Evolutionary conservation across 2,113 vertebrate genomes (phyloP), one percentile per base, ranked within the genome.

Genomic region (Xerus inauris): DNA sequence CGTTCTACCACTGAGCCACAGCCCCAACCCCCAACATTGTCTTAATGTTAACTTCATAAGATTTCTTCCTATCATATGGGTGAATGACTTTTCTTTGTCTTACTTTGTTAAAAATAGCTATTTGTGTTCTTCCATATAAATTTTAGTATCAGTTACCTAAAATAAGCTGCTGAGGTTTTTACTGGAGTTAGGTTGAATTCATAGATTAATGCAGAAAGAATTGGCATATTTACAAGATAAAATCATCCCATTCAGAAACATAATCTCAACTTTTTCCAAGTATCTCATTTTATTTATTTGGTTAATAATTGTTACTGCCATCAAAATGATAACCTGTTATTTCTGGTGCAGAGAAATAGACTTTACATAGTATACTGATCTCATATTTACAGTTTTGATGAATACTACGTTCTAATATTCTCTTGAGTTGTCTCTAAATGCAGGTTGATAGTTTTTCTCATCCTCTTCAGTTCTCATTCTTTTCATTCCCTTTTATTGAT

Each of bases 311-410:
- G 54, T 54, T 54, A 57, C 20, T 20, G 20, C 54, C 54, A 57
- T 57, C 54, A 91, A 77, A 94, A 83, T 77, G 30, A 40, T 77
- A 76, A 49, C 12, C 49, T 38, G 0, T 88, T 94, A 87, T 72
- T 88, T 91, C 69, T 76, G 71, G 17, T 62, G 28, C 35, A 88
- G 35, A 92, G 38, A 88, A 88, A 69, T 88, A 64, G 30, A 28
- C 62, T 84, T 59, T 84, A 83, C 16, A 51, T 84, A 30, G 22
- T 51, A 69, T 76, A 14, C 49, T 82, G 30, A 71, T 83, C 54
- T 87, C 86, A 13, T 45, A 47, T 94, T 84, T 94, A 28, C 24
- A 86, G 19, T 13, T 93, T 96, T 86, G 38, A 90, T 73, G 64
- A 85, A 85, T 93, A 42, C 35, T 71, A 38, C 64, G n/a, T 96